Evolutionary conservation across 2,797 vertebrate species (phyloP).

Genomic region (Pangasius krempfi): DNA sequence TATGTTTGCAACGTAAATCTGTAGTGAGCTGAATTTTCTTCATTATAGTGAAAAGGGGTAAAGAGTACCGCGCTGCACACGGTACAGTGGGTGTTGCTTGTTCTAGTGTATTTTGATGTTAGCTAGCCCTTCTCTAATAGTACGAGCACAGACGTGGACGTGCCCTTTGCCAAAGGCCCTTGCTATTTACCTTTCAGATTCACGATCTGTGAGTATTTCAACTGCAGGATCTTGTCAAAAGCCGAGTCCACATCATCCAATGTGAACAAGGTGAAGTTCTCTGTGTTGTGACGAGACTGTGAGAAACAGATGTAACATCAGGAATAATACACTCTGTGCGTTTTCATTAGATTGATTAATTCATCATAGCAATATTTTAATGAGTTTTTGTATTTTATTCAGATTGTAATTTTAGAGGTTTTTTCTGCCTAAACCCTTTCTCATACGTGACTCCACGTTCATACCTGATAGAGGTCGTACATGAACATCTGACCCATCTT

Average conservation of each 20-base stretch:
- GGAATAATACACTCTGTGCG: constrained; percentile 2
- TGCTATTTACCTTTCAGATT: constrained; percentile 89
- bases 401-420: neutral
- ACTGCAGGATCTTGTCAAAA: constrained; percentile 98
- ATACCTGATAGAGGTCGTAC: constrained; percentile 98
- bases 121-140: neutral
- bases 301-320: constrained; percentile 42
- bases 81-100: neutral
- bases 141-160: neutral
- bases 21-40: neutral
- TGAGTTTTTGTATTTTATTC: neutral
- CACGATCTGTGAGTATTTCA: constrained; percentile 98
- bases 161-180: neutral
- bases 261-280: constrained; percentile 94
- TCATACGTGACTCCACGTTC: neutral
- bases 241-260: constrained; percentile 96
- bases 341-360: neutral
- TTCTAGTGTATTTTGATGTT: neutral
- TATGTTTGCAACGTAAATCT: neutral
- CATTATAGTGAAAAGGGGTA: neutral
- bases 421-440: neutral
- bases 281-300: constrained; percentile 96
- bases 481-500: constrained; percentile 99
- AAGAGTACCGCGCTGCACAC: neutral
- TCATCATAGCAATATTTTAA: neutral